Evolutionary conservation across 2,113 vertebrate species (phyloP), one percentile per base, ranked within the genome.

Genomic region (Vidua macroura): DNA sequence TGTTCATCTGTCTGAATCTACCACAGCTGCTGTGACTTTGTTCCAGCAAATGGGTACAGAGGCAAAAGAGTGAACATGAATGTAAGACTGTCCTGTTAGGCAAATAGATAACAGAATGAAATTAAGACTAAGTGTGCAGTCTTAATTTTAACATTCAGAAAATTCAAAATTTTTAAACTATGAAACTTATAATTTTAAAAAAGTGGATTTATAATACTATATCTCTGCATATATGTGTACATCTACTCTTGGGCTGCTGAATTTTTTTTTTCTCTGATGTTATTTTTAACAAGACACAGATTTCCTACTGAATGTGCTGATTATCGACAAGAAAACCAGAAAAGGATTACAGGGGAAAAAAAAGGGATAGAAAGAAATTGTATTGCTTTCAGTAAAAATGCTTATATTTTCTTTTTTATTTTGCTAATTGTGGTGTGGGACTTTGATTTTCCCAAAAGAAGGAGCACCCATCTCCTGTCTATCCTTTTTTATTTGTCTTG

Each of bases 241-340:
- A 39, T 68, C 28, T 86, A 64, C 37, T 67, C 44, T 46, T 44
- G n/a, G 41, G 33, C 24, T 77, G 48, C 18, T 66, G 67, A 72
- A 79, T 37, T 35, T 8, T 4, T 18, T 18, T 23, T 84, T 86
- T 43, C n/a, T 77, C 68, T 68, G 35, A 64, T 81, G 63, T 59
- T 92, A 88, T 88, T 96, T 94, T 74, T 92, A 95, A 81, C 51
- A 74, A 88, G 83, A 74, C 59, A 88, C 55, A 94, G 59, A 86
- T 88, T 96, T 96, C 31, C 43, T 48, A 78, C 55, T 9, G 43
- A 81, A 67, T 86, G 51, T 79, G 43, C 35, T 74, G 28, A 15
- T 58, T 90, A 55, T 83, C 59, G 4, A 92, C 72, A 80, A 75
- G 77, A 84, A 91, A 92, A 72, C 25, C 22, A 91, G 89, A 86